phyloP scores from a whole-genome alignment of 2,888 invertebrate species.

The Eilema sororculum region DNA sequence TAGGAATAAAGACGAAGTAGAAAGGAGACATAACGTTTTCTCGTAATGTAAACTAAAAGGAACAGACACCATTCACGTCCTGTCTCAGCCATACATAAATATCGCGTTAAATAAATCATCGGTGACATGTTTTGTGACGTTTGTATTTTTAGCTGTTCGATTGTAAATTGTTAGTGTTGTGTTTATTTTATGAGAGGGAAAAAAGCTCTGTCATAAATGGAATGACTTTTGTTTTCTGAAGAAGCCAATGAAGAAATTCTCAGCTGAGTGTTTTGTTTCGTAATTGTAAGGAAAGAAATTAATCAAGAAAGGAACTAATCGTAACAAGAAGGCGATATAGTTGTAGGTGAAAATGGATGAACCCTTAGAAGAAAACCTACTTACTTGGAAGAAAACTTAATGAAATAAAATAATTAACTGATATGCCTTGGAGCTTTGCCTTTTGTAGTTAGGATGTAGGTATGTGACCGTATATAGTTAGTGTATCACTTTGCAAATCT shows the following conservation, averaged over 20 bases:
- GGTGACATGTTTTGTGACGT: slow-evolving; percentile 73
- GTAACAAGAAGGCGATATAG: not conserved
- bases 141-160: slow-evolving; percentile 68
- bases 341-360: not conserved
- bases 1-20: slow-evolving; percentile 29
- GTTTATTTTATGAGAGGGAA: slow-evolving; percentile 65
- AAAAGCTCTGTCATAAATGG: slow-evolving; percentile 34
- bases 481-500: too few species aligned
- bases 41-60: slow-evolving; percentile 71
- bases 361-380: too few species aligned
- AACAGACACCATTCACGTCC: slow-evolving; percentile 73
- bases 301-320: not conserved
- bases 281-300: not conserved
- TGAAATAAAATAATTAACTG: not conserved
- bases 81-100: slow-evolving; percentile 74
- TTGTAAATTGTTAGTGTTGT: slow-evolving; percentile 59
- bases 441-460: not conserved
- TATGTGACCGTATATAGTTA: not conserved
- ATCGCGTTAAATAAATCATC: slow-evolving; percentile 83
- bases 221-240: slow-evolving; percentile 31
- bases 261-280: not conserved
- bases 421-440: not conserved
- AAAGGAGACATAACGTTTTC: slow-evolving; percentile 36
- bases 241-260: not conserved
- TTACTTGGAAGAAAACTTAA: not conserved